These are phyloP conservation scores for Orchesella cincta DNA, from an alignment of 1,140 invertebrate species.

Conservation along the genomic window DNA sequence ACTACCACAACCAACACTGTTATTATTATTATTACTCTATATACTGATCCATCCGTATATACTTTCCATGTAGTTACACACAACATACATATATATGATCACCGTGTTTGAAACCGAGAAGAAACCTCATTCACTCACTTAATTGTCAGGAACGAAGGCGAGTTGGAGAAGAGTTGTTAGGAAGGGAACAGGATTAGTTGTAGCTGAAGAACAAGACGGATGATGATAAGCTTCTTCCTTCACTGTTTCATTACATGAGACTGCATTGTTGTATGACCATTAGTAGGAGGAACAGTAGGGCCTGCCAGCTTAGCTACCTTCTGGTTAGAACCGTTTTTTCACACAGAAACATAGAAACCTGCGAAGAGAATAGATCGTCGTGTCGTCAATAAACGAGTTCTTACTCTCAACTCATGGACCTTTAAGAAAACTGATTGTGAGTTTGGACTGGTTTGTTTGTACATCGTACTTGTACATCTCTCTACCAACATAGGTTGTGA, in stretches of 20 bases:
- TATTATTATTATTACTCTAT: too few relatives aligned
- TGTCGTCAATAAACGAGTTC: constrained; percentile 9
- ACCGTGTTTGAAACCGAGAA: not conserved
- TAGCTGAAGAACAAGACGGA: constrained; percentile 2
- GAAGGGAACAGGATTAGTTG: constrained; percentile 21
- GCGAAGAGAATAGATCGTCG: constrained; percentile 19
- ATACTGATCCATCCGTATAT: too few relatives aligned
- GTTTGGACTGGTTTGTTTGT: too few relatives aligned
- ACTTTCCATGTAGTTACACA: too few relatives aligned
- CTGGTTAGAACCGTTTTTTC: constrained; percentile 27
- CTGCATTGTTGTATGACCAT: constrained; percentile 20
- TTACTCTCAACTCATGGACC: not conserved
- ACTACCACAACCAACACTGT: too few relatives aligned
- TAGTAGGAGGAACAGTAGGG: constrained; percentile 12
- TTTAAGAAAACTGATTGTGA: not conserved
- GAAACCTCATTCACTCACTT: constrained; percentile 23
- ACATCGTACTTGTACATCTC: not conserved
- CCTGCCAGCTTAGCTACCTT: constrained; percentile 18
- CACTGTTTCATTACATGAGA: not conserved
- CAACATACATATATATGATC: too few relatives aligned
- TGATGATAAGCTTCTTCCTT: constrained; percentile 8
- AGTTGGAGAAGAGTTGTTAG: not conserved
- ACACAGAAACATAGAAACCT: constrained; percentile 25
- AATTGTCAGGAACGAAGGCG: not conserved
- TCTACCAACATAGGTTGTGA: not conserved